phyloP scores from a whole-genome alignment of 2,888 invertebrate genomes.

The Lasioglossum leucozonium region DNA sequence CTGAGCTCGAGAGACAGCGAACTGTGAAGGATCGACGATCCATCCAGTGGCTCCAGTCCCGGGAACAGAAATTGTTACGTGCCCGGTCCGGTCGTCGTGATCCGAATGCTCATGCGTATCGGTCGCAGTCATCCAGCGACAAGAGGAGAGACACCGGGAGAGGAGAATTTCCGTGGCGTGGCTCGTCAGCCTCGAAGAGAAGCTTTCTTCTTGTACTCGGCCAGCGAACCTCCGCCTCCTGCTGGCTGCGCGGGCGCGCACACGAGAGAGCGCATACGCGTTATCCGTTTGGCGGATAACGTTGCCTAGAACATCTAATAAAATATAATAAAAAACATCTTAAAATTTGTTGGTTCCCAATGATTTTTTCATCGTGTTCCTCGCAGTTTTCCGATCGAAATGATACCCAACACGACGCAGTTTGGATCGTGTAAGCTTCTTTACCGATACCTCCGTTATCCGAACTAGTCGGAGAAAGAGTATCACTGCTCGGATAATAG shows the following conservation, averaged over 20 bases:
- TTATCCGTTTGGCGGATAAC: neutral
- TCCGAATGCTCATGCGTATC: slow-evolving; percentile 72
- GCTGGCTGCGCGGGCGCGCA: neutral
- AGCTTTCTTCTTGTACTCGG: slow-evolving; percentile 62
- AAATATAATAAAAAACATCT: too few relatives aligned
- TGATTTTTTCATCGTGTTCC: neutral
- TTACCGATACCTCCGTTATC: too few relatives aligned
- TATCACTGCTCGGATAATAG: too few relatives aligned
- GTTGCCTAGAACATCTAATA: neutral
- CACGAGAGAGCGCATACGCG: neutral
- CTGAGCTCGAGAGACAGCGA: slow-evolving; percentile 47
- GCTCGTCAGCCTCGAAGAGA: slow-evolving; percentile 47
- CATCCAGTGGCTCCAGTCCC: slow-evolving; percentile 76
- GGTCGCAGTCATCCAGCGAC: slow-evolving; percentile 70
- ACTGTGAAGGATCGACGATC: slow-evolving; percentile 68
- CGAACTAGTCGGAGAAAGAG: too few relatives aligned
- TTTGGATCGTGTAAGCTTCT: too few relatives aligned
- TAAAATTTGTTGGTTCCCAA: neutral
- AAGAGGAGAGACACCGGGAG: slow-evolving; percentile 53
- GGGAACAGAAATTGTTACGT: slow-evolving; percentile 84
- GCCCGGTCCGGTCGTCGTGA: slow-evolving; percentile 75
- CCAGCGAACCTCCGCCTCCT: neutral
- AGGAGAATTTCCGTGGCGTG: slow-evolving; percentile 66
- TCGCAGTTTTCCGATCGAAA: too few relatives aligned
- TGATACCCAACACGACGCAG: too few relatives aligned